Evolutionary conservation across 2,888 invertebrate species (phyloP), one percentile per base, ranked within the genome.

Genomic region (Gibbula magus): DNA sequence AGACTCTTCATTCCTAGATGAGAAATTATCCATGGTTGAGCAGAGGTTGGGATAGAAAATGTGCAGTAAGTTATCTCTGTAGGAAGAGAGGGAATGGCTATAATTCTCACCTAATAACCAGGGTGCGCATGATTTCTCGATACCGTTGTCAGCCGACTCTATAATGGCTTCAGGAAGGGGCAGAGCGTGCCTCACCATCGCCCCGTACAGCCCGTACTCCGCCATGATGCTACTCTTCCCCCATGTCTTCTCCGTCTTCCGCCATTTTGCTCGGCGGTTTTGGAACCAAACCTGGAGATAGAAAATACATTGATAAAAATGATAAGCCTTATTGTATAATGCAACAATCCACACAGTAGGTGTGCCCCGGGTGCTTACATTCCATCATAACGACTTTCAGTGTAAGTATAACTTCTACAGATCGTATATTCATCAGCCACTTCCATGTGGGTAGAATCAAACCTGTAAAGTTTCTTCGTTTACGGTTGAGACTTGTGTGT

Each of bases 221-320:
- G 99, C 99, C 99, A 99, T 99, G 92, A 99, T 99, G 89, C 99
- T 99, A 92, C 98, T 98, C 90, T 98, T 95, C 75, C 99, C 99
- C 99, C 99, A 99, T 88, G 98, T 99, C 93, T 99, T 99, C 94
- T 99, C 99, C 79, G 99, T 99, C 94, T 99, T 99, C 84, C 99
- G 96, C 99, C 99, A 99, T 93, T 99, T 99, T 90, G 99, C 99
- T 73, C 99, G 95, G 29, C 99, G 95, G 94, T 99, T 99, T 94
- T 98, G 98, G 94, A 98, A 99, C 99, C 99, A 99, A 79, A 99
- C 99, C 99, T 99, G 94, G 2, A 86, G 81, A 54, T 45, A 56
- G 18, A 35, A 66, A 18, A 35, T 18, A 32, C 22, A 80, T 16
- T 20, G 18, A 7, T 16, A 20, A n/a, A 45, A 25, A 80, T 39